Conservation (phyloP, 2,888 invertebrate genomes). For the Mimas tiliae region DNA sequence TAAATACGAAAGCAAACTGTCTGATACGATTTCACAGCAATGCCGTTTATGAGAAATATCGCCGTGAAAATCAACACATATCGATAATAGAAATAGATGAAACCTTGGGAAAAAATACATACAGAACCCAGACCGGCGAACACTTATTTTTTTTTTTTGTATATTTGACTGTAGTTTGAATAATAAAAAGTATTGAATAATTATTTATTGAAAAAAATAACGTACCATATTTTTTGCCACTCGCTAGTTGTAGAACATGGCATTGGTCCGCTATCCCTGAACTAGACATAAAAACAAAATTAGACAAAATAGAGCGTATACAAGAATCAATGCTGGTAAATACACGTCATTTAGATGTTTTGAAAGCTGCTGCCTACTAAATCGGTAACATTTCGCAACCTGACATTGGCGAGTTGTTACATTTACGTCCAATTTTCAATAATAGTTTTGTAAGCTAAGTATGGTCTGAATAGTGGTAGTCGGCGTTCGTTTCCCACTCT, state of each 20-base stretch:
- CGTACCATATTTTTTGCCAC: neutral
- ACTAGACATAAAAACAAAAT: slow-evolving; percentile 9
- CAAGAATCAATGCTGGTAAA: neutral
- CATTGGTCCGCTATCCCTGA: neutral
- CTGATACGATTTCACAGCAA: too few relatives aligned
- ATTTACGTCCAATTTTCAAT: slow-evolving; percentile 23
- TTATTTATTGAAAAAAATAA: too few relatives aligned
- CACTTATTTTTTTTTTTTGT: too few relatives aligned
- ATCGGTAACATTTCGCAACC: neutral
- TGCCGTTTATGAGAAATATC: too few relatives aligned
- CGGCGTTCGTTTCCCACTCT: slow-evolving; percentile 34
- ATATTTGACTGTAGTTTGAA: too few relatives aligned
- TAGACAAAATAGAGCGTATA: neutral
- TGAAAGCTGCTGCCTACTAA: slow-evolving; percentile 8
- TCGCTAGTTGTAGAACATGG: neutral
- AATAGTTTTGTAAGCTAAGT: slow-evolving; percentile 18
- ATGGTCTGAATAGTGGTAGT: slow-evolving; percentile 18
- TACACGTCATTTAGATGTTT: neutral
- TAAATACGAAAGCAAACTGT: too few relatives aligned
- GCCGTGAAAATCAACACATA: too few relatives aligned
- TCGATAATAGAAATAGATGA: too few relatives aligned
- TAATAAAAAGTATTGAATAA: too few relatives aligned
- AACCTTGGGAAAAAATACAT: too few relatives aligned
- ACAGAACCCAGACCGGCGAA: too few relatives aligned
- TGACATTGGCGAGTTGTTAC: slow-evolving; percentile 15